phyloP scores from a whole-genome alignment of 2,888 invertebrate genomes.

The Eupeodes latifasciatus region DNA sequence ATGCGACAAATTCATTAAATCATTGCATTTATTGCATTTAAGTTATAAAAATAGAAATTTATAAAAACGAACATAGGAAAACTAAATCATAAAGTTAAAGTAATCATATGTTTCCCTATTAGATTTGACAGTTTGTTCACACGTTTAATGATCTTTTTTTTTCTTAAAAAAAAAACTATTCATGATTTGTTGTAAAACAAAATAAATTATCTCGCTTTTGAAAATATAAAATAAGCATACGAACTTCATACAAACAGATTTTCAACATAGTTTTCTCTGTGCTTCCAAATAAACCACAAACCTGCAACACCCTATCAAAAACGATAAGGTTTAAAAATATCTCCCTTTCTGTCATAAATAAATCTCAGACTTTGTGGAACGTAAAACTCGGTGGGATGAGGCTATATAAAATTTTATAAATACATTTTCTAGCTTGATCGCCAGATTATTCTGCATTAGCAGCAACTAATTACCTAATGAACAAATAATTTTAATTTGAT shows the following conservation, averaged over 20 bases:
- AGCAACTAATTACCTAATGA: slow-evolving; percentile 76
- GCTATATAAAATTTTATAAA: slow-evolving; percentile 18
- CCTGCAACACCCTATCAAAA: background rate
- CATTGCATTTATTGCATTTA: slow-evolving; percentile 53
- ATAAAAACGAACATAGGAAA: no score
- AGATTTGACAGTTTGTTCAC: no score
- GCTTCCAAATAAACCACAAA: slow-evolving; percentile 11
- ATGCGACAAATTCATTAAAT: slow-evolving; percentile 43
- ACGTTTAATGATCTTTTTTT: no score
- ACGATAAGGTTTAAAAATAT: background rate
- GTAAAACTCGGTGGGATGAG: slow-evolving; percentile 6
- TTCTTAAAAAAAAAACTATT: no score
- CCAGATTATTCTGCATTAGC: slow-evolving; percentile 74
- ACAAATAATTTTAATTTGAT: slow-evolving; percentile 77
- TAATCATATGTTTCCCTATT: no score
- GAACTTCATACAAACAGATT: no score
- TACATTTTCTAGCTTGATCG: background rate
- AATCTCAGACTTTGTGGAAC: background rate
- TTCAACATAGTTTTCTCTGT: background rate
- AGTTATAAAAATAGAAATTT: slow-evolving; percentile 15
- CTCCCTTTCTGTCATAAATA: background rate
- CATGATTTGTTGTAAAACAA: no score
- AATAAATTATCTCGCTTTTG: no score
- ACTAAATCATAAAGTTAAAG: no score
- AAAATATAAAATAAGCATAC: no score